phyloP scores from a whole-genome alignment of 1,140 invertebrate species.

The Aphaenogaster floridana region DNA sequence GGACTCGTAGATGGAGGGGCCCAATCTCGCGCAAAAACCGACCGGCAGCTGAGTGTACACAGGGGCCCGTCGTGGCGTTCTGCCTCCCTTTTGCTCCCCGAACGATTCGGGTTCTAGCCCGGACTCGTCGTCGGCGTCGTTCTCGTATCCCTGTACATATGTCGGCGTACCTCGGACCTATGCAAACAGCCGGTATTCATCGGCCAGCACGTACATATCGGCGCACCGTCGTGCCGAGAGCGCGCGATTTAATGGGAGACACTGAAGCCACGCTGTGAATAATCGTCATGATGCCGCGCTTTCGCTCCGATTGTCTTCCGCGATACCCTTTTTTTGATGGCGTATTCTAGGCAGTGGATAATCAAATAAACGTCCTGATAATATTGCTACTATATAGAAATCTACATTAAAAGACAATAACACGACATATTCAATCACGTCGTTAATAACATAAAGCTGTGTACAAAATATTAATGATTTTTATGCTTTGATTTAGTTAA shows the following conservation, averaged over 20 bases:
- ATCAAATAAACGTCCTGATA: not conserved
- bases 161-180: conserved; percentile 79
- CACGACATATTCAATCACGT: not conserved
- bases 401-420: not conserved
- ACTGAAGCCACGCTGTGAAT: conserved; percentile 24
- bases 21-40: conserved; percentile 72
- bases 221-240: conserved; percentile 38
- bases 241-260: conserved; percentile 54
- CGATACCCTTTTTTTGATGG: not conserved
- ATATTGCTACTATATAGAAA: not conserved
- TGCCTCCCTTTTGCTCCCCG: conserved; percentile 55
- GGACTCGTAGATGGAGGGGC: conserved; percentile 22
- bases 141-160: conserved; percentile 58
- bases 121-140: conserved; percentile 48
- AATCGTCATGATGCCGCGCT: conserved; percentile 25
- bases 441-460: not conserved
- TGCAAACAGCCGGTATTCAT: conserved; percentile 83
- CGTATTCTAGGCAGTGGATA: not conserved
- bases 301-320: conserved; percentile 9
- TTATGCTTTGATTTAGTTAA: not conserved
- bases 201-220: conserved; percentile 75
- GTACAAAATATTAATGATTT: not conserved
- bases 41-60: conserved; percentile 80
- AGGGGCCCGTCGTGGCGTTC: conserved; percentile 41
- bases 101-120: conserved; percentile 44